phyloP scores from a whole-genome alignment of 2,888 invertebrate species.

The Megaustenia siamemsis region DNA sequence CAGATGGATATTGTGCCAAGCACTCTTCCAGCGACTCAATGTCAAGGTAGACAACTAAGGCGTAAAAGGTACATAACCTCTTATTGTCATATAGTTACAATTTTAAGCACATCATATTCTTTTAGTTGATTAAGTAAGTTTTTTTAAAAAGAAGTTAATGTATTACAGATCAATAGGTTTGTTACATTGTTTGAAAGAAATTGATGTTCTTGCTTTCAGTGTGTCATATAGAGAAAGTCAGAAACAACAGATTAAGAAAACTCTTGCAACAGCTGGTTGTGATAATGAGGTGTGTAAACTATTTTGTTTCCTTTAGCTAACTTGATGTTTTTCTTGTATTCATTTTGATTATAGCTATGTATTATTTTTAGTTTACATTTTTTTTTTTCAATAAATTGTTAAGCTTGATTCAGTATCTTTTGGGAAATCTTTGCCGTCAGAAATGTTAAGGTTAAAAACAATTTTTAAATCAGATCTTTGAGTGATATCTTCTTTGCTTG shows the following conservation, averaged over 20 bases:
- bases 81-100: neutral
- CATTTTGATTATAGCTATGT: neutral
- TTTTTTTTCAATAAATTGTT: neutral
- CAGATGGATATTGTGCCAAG: constrained; percentile 18
- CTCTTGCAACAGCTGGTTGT: neutral
- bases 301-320: too few relatives aligned
- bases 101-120: too few relatives aligned
- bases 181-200: neutral
- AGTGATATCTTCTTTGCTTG: too few relatives aligned
- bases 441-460: too few relatives aligned
- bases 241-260: neutral
- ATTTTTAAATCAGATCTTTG: too few relatives aligned
- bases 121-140: too few relatives aligned
- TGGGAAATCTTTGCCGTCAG: too few relatives aligned
- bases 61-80: neutral
- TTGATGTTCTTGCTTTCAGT: neutral
- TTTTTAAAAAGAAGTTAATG: too few relatives aligned
- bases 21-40: neutral
- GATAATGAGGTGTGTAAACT: neutral
- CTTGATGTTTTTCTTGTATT: too few relatives aligned
- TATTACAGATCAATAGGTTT: neutral
- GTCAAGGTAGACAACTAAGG: neutral
- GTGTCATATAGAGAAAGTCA: neutral
- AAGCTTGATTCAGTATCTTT: neutral
- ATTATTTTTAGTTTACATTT: neutral